Evolutionary conservation across 2,113 vertebrate species (phyloP).

Genomic region (Pollimyrus isidori): DNA sequence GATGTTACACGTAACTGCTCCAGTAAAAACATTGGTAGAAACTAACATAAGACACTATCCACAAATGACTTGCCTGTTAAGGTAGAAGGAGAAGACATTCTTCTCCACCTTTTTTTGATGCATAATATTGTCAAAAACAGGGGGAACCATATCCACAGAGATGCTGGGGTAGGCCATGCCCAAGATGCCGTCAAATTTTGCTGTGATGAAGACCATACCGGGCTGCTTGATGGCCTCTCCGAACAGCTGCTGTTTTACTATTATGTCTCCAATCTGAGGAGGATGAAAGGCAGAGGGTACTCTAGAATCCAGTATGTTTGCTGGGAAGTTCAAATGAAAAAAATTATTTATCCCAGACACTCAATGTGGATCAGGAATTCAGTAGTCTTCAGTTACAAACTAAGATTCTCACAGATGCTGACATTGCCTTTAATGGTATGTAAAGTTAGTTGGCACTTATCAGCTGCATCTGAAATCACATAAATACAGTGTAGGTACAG

Average conservation of each 20-base stretch:
- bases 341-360: neutral
- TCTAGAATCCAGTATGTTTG: neutral
- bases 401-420: neutral
- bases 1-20: neutral
- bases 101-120: slow-evolving; percentile 71
- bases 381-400: neutral
- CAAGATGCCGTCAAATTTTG: slow-evolving; percentile 92
- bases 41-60: neutral
- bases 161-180: slow-evolving; percentile 84
- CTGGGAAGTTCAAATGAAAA: neutral
- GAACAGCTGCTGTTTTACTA: slow-evolving; percentile 68
- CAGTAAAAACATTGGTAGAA: neutral
- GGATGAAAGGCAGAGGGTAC: neutral
- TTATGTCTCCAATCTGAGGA: slow-evolving; percentile 54
- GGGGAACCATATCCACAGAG: slow-evolving; percentile 69
- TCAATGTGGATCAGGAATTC: neutral
- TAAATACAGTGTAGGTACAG: neutral
- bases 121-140: slow-evolving; percentile 89
- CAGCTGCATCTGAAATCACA: neutral
- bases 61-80: slow-evolving; percentile 74
- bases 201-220: slow-evolving; percentile 76
- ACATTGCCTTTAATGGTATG: neutral
- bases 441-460: neutral
- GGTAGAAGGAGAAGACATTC: slow-evolving; percentile 90
- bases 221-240: slow-evolving; percentile 89